phyloP scores from a whole-genome alignment of 1,140 invertebrate species.

The Periplaneta americana region DNA sequence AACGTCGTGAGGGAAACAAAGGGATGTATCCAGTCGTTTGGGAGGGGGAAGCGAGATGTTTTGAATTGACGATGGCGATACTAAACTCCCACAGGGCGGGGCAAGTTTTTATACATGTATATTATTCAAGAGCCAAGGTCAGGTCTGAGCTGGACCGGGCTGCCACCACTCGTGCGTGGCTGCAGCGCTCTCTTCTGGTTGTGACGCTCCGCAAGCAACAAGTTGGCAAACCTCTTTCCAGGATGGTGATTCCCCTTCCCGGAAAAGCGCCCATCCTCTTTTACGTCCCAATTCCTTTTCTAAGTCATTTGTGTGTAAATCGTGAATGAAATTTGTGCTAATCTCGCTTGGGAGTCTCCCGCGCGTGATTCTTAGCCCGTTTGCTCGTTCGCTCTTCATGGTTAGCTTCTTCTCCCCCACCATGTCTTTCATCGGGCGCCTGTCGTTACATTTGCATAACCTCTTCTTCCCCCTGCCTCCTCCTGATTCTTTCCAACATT shows the following conservation, averaged over 20 bases:
- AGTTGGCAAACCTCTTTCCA: conserved; percentile 9
- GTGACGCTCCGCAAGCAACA: not conserved
- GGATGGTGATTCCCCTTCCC: not conserved
- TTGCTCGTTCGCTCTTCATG: not conserved
- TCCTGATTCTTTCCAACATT: not conserved
- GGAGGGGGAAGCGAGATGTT: not conserved
- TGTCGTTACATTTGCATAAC: not conserved
- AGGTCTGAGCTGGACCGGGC: not conserved
- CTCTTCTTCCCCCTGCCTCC: not conserved
- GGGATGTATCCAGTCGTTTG: not conserved
- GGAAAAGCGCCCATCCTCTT: not conserved
- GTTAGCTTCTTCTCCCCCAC: not conserved
- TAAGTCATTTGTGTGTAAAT: conserved; percentile 20
- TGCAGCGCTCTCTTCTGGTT: not conserved
- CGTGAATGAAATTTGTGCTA: conserved; percentile 20
- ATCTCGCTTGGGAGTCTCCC: not conserved
- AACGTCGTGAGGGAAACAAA: not conserved
- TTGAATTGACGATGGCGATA: not conserved
- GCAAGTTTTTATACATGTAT: conserved; percentile 5
- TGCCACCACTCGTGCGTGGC: not conserved
- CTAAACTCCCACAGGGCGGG: not conserved
- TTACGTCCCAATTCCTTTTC: not conserved
- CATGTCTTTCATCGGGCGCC: not conserved
- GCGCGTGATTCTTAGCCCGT: not conserved
- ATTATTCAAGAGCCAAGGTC: conserved; percentile 3